Evolutionary conservation across 2,797 vertebrate genomes (phyloP).

Genomic region (Atherinosoma microstoma): DNA sequence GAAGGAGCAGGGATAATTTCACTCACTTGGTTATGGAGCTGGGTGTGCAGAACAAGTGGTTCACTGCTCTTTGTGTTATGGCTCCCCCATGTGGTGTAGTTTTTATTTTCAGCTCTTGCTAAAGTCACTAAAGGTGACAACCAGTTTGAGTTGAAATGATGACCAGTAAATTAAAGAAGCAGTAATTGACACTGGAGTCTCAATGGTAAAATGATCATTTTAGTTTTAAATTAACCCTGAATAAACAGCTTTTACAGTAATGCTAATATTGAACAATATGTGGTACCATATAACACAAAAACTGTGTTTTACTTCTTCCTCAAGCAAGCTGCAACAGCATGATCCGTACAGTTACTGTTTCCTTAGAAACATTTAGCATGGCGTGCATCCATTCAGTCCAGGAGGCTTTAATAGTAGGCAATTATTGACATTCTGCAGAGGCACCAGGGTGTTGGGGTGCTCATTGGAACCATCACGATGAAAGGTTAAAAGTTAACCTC

Average conservation of each 20-base stretch:
- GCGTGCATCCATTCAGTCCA: constrained; percentile 61
- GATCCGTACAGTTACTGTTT: constrained; percentile 69
- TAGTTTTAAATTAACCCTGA: constrained; percentile 74
- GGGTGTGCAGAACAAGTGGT: constrained; percentile 22
- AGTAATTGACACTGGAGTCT: constrained; percentile 60
- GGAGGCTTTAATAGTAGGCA: constrained; percentile 58
- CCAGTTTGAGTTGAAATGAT: not conserved
- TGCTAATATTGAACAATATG: constrained; percentile 64
- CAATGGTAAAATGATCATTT: constrained; percentile 70
- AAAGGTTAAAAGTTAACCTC: constrained; percentile 36
- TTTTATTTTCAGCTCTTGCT: constrained; percentile 5
- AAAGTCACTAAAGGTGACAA: not conserved
- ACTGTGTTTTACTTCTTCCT: constrained; percentile 34
- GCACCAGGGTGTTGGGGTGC: constrained; percentile 23
- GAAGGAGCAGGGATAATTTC: constrained; percentile 60
- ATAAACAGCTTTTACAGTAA: constrained; percentile 73
- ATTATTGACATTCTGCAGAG: constrained; percentile 63
- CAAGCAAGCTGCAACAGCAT: constrained; percentile 76
- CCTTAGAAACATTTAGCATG: constrained; percentile 68
- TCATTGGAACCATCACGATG: constrained; percentile 47
- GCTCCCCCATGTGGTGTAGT: constrained; percentile 62
- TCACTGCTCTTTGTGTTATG: not conserved
- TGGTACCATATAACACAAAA: constrained; percentile 65
- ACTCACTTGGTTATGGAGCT: constrained; percentile 67
- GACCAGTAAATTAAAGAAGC: constrained; percentile 9